These are phyloP conservation scores for Elmis aenea DNA, from an alignment of 2,888 invertebrate species.

Conservation along the genomic window DNA sequence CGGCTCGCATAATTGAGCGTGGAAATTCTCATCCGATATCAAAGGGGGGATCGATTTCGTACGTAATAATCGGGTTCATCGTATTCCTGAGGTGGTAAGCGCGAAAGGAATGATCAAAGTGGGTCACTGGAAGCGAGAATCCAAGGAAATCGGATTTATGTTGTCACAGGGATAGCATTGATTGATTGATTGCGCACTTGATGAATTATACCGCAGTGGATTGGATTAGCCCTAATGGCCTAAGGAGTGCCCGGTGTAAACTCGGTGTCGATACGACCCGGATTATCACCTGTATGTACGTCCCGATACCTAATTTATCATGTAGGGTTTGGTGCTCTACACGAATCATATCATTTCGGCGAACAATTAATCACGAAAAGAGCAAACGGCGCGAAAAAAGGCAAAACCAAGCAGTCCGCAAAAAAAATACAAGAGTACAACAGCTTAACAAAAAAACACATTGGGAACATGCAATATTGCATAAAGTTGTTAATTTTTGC, in stretches of 20 bases:
- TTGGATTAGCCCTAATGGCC: conserved; percentile 41
- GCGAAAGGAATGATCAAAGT: conserved; percentile 8
- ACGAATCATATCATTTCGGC: too few species aligned
- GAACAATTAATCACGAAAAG: too few species aligned
- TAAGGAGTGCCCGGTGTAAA: conserved; percentile 36
- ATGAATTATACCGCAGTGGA: conserved; percentile 44
- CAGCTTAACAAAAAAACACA: too few species aligned
- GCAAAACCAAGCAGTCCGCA: too few species aligned
- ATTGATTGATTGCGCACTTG: conserved; percentile 46
- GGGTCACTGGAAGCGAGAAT: conserved; percentile 24
- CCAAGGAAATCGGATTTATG: conserved; percentile 44
- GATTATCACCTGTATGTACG: conserved; percentile 30
- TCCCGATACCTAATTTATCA: conserved; percentile 25
- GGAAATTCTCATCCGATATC: too few species aligned
- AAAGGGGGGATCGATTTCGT: too few species aligned
- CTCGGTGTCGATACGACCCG: conserved; percentile 22
- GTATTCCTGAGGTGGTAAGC: conserved; percentile 2
- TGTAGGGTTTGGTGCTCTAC: background rate
- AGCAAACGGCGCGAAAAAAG: too few species aligned
- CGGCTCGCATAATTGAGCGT: too few species aligned
- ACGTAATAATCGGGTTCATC: too few species aligned
- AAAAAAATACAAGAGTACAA: too few species aligned
- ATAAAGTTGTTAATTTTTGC: too few species aligned
- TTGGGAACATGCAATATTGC: too few species aligned
- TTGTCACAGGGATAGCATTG: conserved; percentile 44